A percentile compares a stretch with the other conserved stretches of the same genome.
Conservation (phyloP, 2,797 vertebrate species). For the Cyclura pinguis region DNA sequence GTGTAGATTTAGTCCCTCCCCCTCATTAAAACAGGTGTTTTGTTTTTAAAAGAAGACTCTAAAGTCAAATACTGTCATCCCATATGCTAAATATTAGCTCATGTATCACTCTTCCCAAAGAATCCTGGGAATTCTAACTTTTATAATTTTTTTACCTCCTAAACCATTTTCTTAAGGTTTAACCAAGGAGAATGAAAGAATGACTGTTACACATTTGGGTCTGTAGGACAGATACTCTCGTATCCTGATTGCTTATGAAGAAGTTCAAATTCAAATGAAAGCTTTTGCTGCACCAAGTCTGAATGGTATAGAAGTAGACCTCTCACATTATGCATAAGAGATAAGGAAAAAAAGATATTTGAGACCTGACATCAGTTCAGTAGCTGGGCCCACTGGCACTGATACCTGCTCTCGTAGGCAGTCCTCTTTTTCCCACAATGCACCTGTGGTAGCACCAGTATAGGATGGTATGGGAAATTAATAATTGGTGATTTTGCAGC, state of each 20-base stretch:
- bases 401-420: background rate
- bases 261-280: background rate
- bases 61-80: background rate
- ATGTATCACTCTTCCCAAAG: background rate
- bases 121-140: background rate
- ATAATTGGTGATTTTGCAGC: background rate
- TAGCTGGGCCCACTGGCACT: background rate
- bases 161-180: background rate
- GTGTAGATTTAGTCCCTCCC: slow-evolving; percentile 4
- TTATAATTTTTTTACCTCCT: background rate
- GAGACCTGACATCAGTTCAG: background rate
- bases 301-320: background rate
- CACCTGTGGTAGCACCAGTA: background rate
- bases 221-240: background rate
- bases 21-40: background rate
- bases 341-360: background rate
- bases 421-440: background rate
- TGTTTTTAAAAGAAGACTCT: background rate
- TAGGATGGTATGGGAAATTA: background rate
- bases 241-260: background rate
- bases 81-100: background rate
- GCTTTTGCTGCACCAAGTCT: background rate
- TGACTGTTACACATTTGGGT: background rate
- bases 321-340: background rate
- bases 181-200: background rate